Evolutionary conservation across 2,888 invertebrate genomes (phyloP).

Genomic region (Ptychoptera contaminata): DNA sequence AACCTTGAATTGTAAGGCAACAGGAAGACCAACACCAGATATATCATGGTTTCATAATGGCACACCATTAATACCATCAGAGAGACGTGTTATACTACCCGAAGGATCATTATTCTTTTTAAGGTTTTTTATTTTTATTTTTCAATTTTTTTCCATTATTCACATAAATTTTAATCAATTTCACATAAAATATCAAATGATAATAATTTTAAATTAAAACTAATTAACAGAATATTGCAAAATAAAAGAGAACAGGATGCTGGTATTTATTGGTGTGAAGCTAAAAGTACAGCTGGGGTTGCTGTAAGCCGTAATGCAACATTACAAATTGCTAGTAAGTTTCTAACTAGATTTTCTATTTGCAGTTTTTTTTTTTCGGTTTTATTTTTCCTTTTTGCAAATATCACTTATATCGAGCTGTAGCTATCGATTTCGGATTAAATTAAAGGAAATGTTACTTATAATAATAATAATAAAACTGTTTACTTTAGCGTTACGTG

Average conservation of each 20-base stretch:
- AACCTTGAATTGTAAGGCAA: constrained; percentile 19
- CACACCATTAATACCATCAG: constrained; percentile 17
- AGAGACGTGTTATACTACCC: constrained; percentile 17
- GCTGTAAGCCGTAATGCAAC: constrained; percentile 61
- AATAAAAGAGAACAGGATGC: constrained; percentile 61
- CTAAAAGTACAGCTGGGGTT: constrained; percentile 55
- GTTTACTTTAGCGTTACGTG: constrained; percentile 12
- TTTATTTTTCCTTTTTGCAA: background rate
- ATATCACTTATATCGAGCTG: background rate
- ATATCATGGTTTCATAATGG: constrained; percentile 20
- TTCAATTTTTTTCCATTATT: background rate
- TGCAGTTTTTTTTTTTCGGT: too few relatives aligned
- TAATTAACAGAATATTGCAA: constrained; percentile 33
- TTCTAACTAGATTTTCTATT: too few relatives aligned
- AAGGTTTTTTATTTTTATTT: constrained; percentile 10
- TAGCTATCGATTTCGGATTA: background rate
- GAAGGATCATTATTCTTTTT: constrained; percentile 19
- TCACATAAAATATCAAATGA: background rate
- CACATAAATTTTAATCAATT: background rate
- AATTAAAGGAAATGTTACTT: background rate
- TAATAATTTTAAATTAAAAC: background rate
- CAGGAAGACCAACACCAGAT: constrained; percentile 17
- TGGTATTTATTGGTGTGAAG: constrained; percentile 71
- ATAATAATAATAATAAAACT: background rate
- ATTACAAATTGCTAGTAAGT: constrained; percentile 56